Evolutionary conservation across 1,140 invertebrate species (phyloP).

Genomic region (Pseudomyrmex dendroicus): DNA sequence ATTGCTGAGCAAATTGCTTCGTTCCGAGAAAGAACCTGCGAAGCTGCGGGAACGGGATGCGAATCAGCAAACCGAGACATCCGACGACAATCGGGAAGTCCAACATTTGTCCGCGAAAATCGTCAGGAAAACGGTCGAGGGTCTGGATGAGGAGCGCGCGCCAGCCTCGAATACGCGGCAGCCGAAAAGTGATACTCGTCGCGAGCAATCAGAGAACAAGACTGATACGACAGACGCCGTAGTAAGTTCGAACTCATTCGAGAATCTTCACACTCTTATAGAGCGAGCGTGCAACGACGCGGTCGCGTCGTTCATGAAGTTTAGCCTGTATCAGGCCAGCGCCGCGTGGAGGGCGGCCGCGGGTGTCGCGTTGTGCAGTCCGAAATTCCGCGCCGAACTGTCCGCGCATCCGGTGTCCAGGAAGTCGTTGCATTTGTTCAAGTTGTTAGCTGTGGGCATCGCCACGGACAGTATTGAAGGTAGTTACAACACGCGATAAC

Average conservation of each 20-base stretch:
- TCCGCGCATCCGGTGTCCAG: constrained; percentile 75
- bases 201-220: constrained; percentile 38
- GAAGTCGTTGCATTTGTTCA: constrained; percentile 73
- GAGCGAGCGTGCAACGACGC: not conserved
- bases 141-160: not conserved
- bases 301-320: constrained; percentile 34
- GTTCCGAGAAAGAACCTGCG: not conserved
- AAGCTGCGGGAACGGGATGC: not conserved
- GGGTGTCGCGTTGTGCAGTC: constrained; percentile 86
- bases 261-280: constrained; percentile 11
- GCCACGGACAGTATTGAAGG: constrained; percentile 79
- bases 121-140: not conserved
- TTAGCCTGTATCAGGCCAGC: constrained; percentile 79
- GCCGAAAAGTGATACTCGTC: not conserved
- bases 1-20: constrained; percentile 72
- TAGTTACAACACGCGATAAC: constrained; percentile 56
- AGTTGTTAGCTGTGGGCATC: constrained; percentile 76
- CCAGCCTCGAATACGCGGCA: not conserved
- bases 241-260: not conserved
- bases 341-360: constrained; percentile 87
- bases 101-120: not conserved
- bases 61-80: constrained; percentile 8
- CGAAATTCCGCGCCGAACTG: constrained; percentile 85
- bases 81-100: constrained; percentile 6
- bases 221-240: constrained; percentile 33